Evolutionary conservation across 2,888 invertebrate species (phyloP), one percentile per base, ranked within the genome.

Genomic region (Polydrusus cervinus): DNA sequence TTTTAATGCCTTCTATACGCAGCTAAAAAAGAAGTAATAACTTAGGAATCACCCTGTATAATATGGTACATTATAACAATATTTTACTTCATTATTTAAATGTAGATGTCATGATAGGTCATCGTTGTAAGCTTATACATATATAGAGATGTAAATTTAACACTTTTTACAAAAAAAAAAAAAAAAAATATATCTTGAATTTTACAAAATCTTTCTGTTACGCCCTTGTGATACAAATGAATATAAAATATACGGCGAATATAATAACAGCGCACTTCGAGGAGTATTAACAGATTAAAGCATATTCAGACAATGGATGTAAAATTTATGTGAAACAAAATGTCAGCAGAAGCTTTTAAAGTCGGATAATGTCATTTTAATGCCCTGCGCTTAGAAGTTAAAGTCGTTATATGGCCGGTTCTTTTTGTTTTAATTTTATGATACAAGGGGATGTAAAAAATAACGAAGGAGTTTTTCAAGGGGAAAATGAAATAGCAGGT

Each of bases 281-380:
- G 34, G 49, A 64, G 64, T 30, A 47, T 64, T 45, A 64, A 64
- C 47, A 49, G 47, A 64, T 64, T 64, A 47, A 16, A 64, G 64
- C 64, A 64, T 64, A 64, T 64, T 64, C 45, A 64, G 47, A 64
- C 64, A 64, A 64, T 64, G 64, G 16, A 45, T 47, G 47, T 47
- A 64, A 49, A 47, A 64, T 64, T 64, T 64, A 64, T 47, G 47
- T 49, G 64, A 64, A 49, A 49, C 64, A 64, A 64, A 64, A 64
- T 64, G 64, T 64, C 64, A 47, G 13, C 64, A 16, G 30, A 34
- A 64, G 64, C 64, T 47, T 47, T 62, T 49, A 64, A 64, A 64
- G 25, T 64, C 30, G 49, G 49, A 45, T 64, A 64, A 64, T 49
- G 34, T 64, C 49, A 64, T 64, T 64, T 64, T 64, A 64, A 64